These are phyloP conservation scores for Allacma fusca DNA, from an alignment of 2,888 invertebrate species.

Conservation along the genomic window DNA sequence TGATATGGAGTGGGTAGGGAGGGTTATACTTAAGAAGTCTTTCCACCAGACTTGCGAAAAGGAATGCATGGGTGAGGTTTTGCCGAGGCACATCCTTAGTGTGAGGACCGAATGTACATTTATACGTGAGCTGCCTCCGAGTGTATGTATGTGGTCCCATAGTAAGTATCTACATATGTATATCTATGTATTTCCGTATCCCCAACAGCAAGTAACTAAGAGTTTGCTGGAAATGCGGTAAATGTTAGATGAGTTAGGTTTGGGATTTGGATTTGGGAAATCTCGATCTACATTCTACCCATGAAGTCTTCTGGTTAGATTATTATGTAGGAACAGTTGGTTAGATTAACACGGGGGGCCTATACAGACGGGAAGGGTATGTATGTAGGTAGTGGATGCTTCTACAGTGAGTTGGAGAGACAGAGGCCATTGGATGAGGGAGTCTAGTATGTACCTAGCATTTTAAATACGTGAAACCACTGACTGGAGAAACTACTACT, in stretches of 20 bases:
- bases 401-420: too few relatives aligned
- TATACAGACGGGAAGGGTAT: too few relatives aligned
- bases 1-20: not conserved
- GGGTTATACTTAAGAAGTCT: too few relatives aligned
- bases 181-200: too few relatives aligned
- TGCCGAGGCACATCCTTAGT: too few relatives aligned
- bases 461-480: not conserved
- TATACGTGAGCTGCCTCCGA: too few relatives aligned
- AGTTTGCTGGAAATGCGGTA: slow-evolving; percentile 17
- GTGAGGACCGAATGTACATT: too few relatives aligned
- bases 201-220: not conserved
- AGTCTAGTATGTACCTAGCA: too few relatives aligned
- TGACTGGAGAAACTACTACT: not conserved
- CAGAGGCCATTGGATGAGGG: too few relatives aligned
- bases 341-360: slow-evolving; percentile 20
- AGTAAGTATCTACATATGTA: not conserved
- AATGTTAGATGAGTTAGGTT: slow-evolving; percentile 24
- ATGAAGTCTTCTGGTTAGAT: slow-evolving; percentile 19
- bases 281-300: slow-evolving; percentile 25
- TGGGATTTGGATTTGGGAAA: slow-evolving; percentile 21
- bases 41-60: not conserved
- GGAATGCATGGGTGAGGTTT: not conserved
- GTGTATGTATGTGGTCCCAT: too few relatives aligned
- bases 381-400: too few relatives aligned
- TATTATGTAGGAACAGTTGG: slow-evolving; percentile 23